Evolutionary conservation across 2,888 invertebrate genomes (phyloP).

Genomic region (Apantesis nais): DNA sequence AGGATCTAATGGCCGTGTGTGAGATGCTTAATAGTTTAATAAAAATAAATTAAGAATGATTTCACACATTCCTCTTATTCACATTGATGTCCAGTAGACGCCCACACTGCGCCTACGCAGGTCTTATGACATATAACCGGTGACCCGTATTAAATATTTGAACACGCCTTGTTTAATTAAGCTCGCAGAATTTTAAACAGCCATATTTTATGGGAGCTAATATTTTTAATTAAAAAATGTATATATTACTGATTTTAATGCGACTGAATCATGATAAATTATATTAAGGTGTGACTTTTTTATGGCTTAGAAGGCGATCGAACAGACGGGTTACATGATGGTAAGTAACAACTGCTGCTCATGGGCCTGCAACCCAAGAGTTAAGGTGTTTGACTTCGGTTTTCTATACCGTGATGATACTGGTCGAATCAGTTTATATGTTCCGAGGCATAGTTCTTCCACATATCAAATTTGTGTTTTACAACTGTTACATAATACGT

Average conservation of each 20-base stretch:
- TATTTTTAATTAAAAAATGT: neutral
- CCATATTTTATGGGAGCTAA: neutral
- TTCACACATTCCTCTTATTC: slow-evolving; percentile 1
- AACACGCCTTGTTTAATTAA: slow-evolving; percentile 6
- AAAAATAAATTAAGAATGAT: neutral
- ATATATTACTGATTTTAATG: neutral
- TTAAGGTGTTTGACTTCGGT: too few relatives aligned
- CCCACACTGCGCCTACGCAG: slow-evolving; percentile 5
- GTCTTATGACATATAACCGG: slow-evolving; percentile 4
- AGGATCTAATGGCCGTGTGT: too few relatives aligned
- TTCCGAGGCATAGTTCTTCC: too few relatives aligned
- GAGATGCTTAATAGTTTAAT: neutral
- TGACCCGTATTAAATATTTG: slow-evolving; percentile 8
- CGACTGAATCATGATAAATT: neutral
- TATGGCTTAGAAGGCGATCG: neutral
- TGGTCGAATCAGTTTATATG: too few relatives aligned
- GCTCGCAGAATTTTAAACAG: neutral
- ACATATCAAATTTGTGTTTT: too few relatives aligned
- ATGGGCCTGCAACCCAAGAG: too few relatives aligned
- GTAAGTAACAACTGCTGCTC: too few relatives aligned
- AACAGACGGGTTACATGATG: too few relatives aligned
- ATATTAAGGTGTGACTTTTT: neutral
- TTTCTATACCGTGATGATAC: too few relatives aligned
- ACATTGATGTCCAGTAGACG: neutral
- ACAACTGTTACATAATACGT: too few relatives aligned